Percentiles rank a stretch among this genome's conserved stretches.
phyloP scores from a whole-genome alignment of 1,140 invertebrate species.

The Drosophila ambigua region DNA sequence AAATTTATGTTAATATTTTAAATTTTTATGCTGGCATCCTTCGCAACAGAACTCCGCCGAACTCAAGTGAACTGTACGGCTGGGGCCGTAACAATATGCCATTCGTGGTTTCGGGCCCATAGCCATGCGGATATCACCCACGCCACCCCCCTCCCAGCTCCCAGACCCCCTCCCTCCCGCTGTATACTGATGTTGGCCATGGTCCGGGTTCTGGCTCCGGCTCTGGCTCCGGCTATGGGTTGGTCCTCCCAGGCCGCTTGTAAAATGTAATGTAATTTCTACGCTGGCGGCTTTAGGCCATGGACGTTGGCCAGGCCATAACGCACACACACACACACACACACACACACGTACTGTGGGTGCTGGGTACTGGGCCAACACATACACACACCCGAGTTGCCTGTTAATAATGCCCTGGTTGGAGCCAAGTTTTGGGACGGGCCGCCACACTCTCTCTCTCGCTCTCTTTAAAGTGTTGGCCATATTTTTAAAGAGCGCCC shows the following conservation, averaged over 20 bases:
- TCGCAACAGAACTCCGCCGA: constrained; percentile 6
- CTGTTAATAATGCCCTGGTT: constrained; percentile 42
- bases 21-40: constrained; percentile 44
- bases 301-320: constrained; percentile 34
- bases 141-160: background rate
- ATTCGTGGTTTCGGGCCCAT: constrained; percentile 21
- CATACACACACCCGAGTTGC: constrained; percentile 9
- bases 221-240: constrained; percentile 5
- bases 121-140: background rate
- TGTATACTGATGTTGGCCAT: constrained; percentile 31
- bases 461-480: constrained; percentile 38
- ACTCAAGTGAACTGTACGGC: constrained; percentile 23
- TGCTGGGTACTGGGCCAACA: background rate
- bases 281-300: constrained; percentile 61
- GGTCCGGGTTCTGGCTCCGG: constrained; percentile 3
- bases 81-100: constrained; percentile 33
- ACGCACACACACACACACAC: constrained; percentile 11
- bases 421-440: background rate
- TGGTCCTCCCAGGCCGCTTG: constrained; percentile 26
- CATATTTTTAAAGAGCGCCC: constrained; percentile 55
- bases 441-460: background rate
- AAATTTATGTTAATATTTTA: constrained; percentile 68
- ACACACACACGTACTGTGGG: background rate
- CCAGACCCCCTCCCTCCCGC: background rate
- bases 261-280: constrained; percentile 68